Percentiles rank a stretch among this genome's conserved stretches.
phyloP scores from a whole-genome alignment of 1,140 invertebrate genomes.

The Drosophila truncata region DNA sequence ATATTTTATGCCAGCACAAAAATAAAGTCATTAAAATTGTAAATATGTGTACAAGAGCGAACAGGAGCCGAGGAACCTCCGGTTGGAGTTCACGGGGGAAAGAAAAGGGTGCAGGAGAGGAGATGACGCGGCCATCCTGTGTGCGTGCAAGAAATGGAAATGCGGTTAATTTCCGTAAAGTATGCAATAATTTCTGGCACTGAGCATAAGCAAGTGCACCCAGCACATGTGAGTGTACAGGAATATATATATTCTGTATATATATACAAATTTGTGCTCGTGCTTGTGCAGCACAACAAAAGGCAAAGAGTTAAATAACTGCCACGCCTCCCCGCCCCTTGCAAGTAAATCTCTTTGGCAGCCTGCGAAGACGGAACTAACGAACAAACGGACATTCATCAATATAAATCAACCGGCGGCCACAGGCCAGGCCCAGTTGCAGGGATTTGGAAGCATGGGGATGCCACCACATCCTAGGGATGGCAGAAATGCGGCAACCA shows the following conservation, averaged over 20 bases:
- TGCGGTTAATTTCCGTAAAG: conserved; percentile 85
- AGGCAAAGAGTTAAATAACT: conserved; percentile 71
- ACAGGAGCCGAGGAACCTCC: not conserved
- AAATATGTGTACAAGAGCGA: conserved; percentile 50
- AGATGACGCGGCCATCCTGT: conserved; percentile 63
- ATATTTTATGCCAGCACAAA: conserved; percentile 61
- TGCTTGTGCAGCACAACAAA: conserved; percentile 49
- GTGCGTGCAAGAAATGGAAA: conserved; percentile 83
- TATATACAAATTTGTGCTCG: conserved; percentile 19
- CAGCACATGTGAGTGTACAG: conserved; percentile 3
- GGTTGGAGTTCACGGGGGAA: not conserved
- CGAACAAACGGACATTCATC: conserved; percentile 84
- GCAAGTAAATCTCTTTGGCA: conserved; percentile 79
- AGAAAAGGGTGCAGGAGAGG: conserved; percentile 14
- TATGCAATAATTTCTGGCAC: conserved; percentile 84
- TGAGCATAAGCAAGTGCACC: conserved; percentile 65
- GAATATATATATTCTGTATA: not conserved
- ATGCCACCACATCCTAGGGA: conserved; percentile 7
- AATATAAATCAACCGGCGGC: conserved; percentile 83
- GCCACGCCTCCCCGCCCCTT: conserved; percentile 45
- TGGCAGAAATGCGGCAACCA: not conserved
- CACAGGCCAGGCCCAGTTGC: conserved; percentile 61
- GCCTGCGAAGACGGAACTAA: conserved; percentile 80
- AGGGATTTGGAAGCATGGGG: conserved; percentile 11
- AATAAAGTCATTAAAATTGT: conserved; percentile 83